These are phyloP conservation scores for Thysanoteuthis rhombus DNA, from an alignment of 2,888 invertebrate genomes.

Conservation along the genomic window DNA sequence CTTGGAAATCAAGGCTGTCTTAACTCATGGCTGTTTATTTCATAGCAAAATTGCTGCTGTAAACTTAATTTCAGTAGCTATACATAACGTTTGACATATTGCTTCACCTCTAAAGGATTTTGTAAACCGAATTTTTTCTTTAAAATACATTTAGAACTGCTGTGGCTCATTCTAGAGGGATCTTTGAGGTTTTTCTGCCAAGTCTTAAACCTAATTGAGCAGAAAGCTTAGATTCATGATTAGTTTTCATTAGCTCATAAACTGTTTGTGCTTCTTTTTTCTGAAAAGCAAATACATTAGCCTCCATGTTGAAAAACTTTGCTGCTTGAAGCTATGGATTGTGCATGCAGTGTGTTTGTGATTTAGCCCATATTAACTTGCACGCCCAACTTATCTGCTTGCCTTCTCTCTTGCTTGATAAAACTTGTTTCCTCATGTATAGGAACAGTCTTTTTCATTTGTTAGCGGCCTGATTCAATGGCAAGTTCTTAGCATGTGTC, in stretches of 20 bases:
- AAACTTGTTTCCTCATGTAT: slow-evolving; percentile 12
- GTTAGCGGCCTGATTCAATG: not conserved
- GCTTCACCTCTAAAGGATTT: not conserved
- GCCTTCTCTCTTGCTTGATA: not conserved
- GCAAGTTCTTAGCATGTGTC: slow-evolving; percentile 12
- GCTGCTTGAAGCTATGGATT: not conserved
- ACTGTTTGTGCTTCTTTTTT: not conserved
- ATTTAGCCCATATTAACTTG: not conserved
- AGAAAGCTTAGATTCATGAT: not conserved
- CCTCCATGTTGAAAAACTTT: not conserved
- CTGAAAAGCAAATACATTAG: not conserved
- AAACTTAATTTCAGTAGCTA: not conserved
- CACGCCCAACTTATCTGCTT: not conserved
- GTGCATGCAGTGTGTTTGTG: not conserved
- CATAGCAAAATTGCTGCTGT: not conserved
- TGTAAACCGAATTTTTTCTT: too few species aligned
- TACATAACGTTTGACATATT: not conserved
- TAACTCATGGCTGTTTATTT: not conserved
- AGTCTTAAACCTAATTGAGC: too few species aligned
- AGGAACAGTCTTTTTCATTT: not conserved
- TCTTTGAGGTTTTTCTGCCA: too few species aligned
- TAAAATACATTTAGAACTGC: too few species aligned
- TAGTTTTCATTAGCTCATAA: not conserved
- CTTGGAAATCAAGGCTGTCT: not conserved
- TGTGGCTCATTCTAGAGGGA: too few species aligned